A percentile compares a stretch with the other conserved stretches of the same genome.
These are phyloP conservation scores for Etheostoma cragini DNA, from an alignment of 2,113 vertebrate genomes.

Conservation along the genomic window DNA sequence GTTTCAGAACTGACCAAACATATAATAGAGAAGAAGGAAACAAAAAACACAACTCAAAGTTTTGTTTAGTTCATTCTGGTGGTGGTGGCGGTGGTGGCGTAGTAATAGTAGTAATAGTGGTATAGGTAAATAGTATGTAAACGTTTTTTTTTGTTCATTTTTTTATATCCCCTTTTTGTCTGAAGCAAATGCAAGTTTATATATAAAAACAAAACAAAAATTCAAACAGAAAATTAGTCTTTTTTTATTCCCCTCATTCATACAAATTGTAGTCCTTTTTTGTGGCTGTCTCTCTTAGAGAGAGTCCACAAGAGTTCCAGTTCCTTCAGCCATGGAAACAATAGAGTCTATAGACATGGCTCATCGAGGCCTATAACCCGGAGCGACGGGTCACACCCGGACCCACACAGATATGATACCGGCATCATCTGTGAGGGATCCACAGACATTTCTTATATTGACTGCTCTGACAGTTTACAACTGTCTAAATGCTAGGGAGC, in stretches of 20 bases:
- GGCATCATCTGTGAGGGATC: constrained; percentile 22
- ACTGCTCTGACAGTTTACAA: constrained; percentile 51
- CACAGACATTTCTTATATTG: constrained; percentile 22
- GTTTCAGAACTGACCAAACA: constrained; percentile 61
- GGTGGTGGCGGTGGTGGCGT: constrained; percentile 75
- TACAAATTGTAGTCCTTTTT: constrained; percentile 73
- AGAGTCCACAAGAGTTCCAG: constrained; percentile 66
- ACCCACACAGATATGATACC: constrained; percentile 33
- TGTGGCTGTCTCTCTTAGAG: constrained; percentile 73
- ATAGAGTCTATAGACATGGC: constrained; percentile 46
- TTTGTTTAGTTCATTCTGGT: constrained; percentile 68
- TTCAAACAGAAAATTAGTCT: constrained; percentile 60
- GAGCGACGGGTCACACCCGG: constrained; percentile 21
- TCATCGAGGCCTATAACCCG: constrained; percentile 18
- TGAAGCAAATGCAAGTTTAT: constrained; percentile 94
- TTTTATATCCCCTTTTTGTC: constrained; percentile 75
- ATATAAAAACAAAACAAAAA: constrained; percentile 86
- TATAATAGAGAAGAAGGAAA: constrained; percentile 74
- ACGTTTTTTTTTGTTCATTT: constrained; percentile 91
- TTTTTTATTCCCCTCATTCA: constrained; percentile 42
- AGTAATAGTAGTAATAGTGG: constrained; percentile 86
- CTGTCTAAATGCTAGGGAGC: constrained; percentile 54
- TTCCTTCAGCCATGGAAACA: constrained; percentile 39
- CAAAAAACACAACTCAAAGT: constrained; percentile 69
- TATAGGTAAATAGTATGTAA: constrained; percentile 92